These are phyloP conservation scores for Chaenogobius annularis DNA, from an alignment of 2,113 vertebrate genomes.

Conservation along the genomic window DNA sequence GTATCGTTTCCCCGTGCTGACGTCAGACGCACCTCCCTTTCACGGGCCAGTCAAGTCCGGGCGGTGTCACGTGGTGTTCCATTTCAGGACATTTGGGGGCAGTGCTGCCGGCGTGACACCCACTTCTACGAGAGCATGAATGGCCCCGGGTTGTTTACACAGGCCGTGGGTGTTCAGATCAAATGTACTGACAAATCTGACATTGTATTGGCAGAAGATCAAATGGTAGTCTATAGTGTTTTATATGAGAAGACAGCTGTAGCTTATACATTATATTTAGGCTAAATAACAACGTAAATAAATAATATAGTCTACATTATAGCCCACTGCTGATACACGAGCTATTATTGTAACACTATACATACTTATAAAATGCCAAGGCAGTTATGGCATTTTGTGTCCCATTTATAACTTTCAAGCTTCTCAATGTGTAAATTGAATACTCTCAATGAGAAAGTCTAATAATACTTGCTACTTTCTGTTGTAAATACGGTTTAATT, in stretches of 20 bases:
- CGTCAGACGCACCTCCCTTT: slow-evolving; percentile 75
- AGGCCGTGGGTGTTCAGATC: slow-evolving; percentile 22
- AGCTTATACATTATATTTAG: no score
- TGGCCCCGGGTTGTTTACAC: slow-evolving; percentile 66
- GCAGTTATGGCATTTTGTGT: no score
- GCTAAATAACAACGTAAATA: no score
- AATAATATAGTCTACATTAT: not conserved
- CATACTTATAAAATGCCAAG: no score
- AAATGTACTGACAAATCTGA: not conserved
- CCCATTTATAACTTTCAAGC: no score
- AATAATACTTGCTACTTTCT: no score
- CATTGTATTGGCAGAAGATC: not conserved
- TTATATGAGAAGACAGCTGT: not conserved
- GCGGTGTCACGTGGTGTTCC: slow-evolving; percentile 67
- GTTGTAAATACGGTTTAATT: no score
- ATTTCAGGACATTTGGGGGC: slow-evolving; percentile 67
- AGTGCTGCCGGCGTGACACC: slow-evolving; percentile 43
- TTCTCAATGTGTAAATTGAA: no score
- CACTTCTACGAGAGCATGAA: slow-evolving; percentile 65
- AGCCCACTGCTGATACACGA: not conserved
- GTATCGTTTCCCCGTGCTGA: slow-evolving; percentile 60
- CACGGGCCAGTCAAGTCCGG: slow-evolving; percentile 69
- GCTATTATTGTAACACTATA: no score
- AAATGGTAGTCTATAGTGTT: not conserved
- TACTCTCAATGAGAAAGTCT: no score